Base-by-base conservation (phyloP, 2,113 vertebrate genomes). In the Fregata magnificens region DNA sequence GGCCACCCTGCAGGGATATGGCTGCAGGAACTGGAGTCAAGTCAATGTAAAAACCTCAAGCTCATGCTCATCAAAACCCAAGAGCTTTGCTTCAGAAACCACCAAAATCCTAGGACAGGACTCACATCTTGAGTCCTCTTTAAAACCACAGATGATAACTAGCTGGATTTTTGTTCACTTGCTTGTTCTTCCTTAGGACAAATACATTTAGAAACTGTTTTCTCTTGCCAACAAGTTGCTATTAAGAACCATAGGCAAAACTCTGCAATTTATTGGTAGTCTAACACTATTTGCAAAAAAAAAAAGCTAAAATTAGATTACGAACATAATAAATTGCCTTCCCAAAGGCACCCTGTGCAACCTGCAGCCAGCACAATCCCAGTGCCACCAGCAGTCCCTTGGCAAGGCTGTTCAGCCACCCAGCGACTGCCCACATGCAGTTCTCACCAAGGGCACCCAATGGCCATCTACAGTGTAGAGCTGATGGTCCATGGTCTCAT, bases 341-440 rank as follows among this genome's bases (percentile, higher is more conserved):
- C 47, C 49, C 38, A 83, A 90, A 70, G 62, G 28, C n/a, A 84
- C 16, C 26, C n/a, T 59, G 55, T 50, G 38, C 24, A 5, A 67
- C 53, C 50, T 77, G 56, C 40, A 63, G 69, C 42, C 74, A 94
- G 59, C 73, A 93, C 26, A 58, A 31, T 26, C 50, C 32, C 67
- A 70, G 32, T 6, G 58, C 42, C 55, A 38, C 61, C 55, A 79
- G 45, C 63, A 91, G 53, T 10, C 58, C 11, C 42, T 47, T 2
- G 5, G 36, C 53, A 72, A 13, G 11, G 32, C 62, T 80, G 20
- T 6, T 28, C 21, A 93, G 65, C 17, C n/a, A 70, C 3, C 17
- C 78, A 89, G 36, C 7, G 8, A 28, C 6, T 25, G 16, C 20
- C 40, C 40, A 5, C 0, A 0, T 7, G n/a, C n/a, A 52, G 22